These are phyloP conservation scores for Callinectes sapidus DNA, from an alignment of 2,888 invertebrate species.

Conservation along the genomic window DNA sequence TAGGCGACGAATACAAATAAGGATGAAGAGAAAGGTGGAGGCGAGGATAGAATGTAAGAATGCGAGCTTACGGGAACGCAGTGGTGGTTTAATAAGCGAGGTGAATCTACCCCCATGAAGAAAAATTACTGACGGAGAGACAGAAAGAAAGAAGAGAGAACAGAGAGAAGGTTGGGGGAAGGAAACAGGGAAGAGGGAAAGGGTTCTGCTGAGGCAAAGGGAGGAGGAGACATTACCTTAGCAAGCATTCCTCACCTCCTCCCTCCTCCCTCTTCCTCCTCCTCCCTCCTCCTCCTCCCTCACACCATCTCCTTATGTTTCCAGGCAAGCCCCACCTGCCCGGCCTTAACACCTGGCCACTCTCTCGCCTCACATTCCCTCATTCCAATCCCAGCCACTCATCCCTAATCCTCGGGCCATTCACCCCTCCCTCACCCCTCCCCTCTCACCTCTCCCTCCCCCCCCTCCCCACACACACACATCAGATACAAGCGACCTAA, in stretches of 20 bases:
- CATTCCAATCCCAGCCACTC: neutral
- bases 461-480: neutral
- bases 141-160: neutral
- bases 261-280: neutral
- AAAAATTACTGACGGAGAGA: neutral
- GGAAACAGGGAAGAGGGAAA: no score
- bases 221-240: neutral
- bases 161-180: neutral
- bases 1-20: neutral
- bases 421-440: neutral
- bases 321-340: neutral
- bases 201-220: neutral
- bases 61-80: neutral
- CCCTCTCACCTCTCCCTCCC: neutral
- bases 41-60: conserved; percentile 6
- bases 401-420: neutral
- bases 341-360: neutral
- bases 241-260: neutral
- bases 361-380: neutral
- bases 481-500: conserved; percentile 5
- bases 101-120: neutral
- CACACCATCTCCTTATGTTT: neutral
- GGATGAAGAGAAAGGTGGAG: neutral
- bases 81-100: neutral
- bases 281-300: neutral